Percentiles rank a stretch among this genome's conserved stretches.
Evolutionary conservation across 2,888 invertebrate species (phyloP).

Genomic region (Chrysomela aeneicollis): DNA sequence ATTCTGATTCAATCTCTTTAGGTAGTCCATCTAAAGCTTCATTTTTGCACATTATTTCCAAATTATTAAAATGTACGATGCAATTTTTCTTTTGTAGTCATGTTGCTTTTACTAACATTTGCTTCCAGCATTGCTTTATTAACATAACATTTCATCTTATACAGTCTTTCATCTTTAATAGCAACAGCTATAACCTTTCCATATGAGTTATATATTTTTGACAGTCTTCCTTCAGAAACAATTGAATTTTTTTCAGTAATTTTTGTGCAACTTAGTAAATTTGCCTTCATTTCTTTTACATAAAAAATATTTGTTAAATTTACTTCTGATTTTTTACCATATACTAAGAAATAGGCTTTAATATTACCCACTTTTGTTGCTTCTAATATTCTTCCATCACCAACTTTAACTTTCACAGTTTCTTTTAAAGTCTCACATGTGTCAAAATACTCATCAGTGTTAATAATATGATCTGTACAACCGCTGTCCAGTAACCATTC

Average conservation of each 20-base stretch:
- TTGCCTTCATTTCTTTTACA: slow-evolving; percentile 10
- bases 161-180: slow-evolving; percentile 11
- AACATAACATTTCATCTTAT: slow-evolving; percentile 9
- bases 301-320: slow-evolving; percentile 9
- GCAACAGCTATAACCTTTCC: slow-evolving; percentile 6
- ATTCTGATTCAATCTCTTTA: slow-evolving; percentile 34
- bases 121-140: slow-evolving; percentile 8
- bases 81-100: slow-evolving; percentile 42
- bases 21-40: slow-evolving; percentile 37
- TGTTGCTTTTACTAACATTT: slow-evolving; percentile 9
- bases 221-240: slow-evolving; percentile 1
- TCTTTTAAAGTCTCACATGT: slow-evolving; percentile 4
- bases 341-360: slow-evolving; percentile 7
- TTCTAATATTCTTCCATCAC: slow-evolving; percentile 10
- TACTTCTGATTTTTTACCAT: slow-evolving; percentile 10
- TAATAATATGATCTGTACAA: slow-evolving; percentile 10
- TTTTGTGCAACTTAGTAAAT: slow-evolving; percentile 1
- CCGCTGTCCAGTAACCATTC: slow-evolving; percentile 10
- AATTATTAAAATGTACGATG: slow-evolving; percentile 41
- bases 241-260: background rate
- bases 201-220: slow-evolving; percentile 3
- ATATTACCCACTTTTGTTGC: slow-evolving; percentile 12
- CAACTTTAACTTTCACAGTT: slow-evolving; percentile 10
- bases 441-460: slow-evolving; percentile 11
- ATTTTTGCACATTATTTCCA: slow-evolving; percentile 37